Evolutionary conservation across 2,113 vertebrate genomes (phyloP).

Genomic region (Mormyrus lacerda): DNA sequence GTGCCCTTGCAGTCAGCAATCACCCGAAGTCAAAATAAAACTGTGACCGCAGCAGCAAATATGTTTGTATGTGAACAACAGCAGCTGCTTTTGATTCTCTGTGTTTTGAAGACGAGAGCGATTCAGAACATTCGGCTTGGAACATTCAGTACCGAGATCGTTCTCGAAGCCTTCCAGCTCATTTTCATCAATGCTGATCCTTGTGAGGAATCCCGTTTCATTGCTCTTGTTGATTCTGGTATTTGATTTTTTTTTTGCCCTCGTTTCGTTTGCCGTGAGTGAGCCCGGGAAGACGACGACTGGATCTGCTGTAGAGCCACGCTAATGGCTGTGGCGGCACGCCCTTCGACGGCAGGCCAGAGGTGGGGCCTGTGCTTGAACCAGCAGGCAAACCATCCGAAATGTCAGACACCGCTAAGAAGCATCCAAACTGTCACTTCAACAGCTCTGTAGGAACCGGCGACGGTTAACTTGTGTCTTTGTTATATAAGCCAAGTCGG

Average conservation of each 20-base stretch:
- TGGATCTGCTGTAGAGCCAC: background rate
- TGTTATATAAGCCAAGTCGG: background rate
- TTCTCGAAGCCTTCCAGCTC: background rate
- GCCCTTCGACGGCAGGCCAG: background rate
- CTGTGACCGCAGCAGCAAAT: background rate
- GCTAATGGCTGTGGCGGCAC: too few species aligned
- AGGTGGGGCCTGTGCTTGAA: background rate
- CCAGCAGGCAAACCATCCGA: background rate
- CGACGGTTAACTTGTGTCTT: background rate
- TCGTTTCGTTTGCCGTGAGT: background rate
- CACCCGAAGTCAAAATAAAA: background rate
- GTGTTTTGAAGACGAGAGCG: background rate
- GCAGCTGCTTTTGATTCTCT: background rate
- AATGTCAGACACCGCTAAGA: background rate
- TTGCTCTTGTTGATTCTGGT: background rate
- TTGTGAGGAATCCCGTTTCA: background rate
- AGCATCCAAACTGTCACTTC: background rate
- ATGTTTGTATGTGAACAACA: background rate
- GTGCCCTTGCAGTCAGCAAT: background rate
- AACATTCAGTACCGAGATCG: background rate
- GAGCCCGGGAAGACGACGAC: background rate
- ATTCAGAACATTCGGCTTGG: background rate
- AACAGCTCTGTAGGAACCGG: background rate
- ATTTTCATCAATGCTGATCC: background rate
- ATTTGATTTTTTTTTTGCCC: background rate